phyloP scores from a whole-genome alignment of 2,113 vertebrate genomes.

The Trematomus loennbergii region DNA sequence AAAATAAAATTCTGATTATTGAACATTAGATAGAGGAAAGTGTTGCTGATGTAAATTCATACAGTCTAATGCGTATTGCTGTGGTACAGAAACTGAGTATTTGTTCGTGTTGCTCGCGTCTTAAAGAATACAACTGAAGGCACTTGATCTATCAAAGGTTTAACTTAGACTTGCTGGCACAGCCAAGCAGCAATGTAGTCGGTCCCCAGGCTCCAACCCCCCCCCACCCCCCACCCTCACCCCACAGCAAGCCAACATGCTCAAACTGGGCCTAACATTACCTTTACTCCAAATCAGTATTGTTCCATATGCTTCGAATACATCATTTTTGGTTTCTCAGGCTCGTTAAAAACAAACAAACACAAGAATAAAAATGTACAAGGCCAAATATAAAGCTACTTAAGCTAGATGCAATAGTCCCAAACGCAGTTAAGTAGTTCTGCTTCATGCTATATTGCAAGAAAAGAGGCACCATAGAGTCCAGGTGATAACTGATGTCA shows the following conservation, averaged over 20 bases:
- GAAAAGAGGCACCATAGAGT: slow-evolving; percentile 52
- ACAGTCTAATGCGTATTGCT: slow-evolving; percentile 51
- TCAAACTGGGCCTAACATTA: slow-evolving; percentile 66
- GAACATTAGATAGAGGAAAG: slow-evolving; percentile 82
- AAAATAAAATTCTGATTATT: slow-evolving; percentile 83
- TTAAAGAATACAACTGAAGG: slow-evolving; percentile 80
- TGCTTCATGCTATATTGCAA: slow-evolving; percentile 49
- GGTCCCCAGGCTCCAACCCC: slow-evolving; percentile 54
- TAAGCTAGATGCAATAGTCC: slow-evolving; percentile 64
- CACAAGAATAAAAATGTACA: slow-evolving; percentile 46
- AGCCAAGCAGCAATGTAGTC: slow-evolving; percentile 84
- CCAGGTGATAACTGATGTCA: slow-evolving; percentile 31
- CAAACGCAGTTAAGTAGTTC: slow-evolving; percentile 55
- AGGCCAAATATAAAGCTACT: slow-evolving; percentile 70
- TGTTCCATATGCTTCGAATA: slow-evolving; percentile 80
- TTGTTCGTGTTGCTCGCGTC: slow-evolving; percentile 67
- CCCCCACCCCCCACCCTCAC: neutral
- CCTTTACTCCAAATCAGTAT: slow-evolving; percentile 86
- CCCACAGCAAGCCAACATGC: slow-evolving; percentile 52
- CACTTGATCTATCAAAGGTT: slow-evolving; percentile 84
- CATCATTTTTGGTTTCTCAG: slow-evolving; percentile 91
- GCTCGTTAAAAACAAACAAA: slow-evolving; percentile 62
- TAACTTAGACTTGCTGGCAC: slow-evolving; percentile 85
- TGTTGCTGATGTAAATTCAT: slow-evolving; percentile 61
- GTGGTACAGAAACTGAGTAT: slow-evolving; percentile 60